phyloP scores from a whole-genome alignment of 2,888 invertebrate species.

The Erynnis tages region DNA sequence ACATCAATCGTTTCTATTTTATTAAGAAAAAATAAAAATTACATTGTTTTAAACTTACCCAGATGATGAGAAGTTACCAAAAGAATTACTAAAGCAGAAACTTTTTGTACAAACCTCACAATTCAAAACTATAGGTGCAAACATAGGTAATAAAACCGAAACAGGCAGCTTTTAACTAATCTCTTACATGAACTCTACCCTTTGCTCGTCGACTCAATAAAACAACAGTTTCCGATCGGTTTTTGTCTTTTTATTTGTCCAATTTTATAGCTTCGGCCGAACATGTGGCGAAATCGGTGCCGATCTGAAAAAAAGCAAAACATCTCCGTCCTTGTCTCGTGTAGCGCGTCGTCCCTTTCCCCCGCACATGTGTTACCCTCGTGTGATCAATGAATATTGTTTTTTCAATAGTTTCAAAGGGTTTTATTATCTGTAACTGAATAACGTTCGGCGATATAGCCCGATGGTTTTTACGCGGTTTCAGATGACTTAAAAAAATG shows the following conservation, averaged over 20 bases:
- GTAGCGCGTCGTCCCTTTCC: slow-evolving; percentile 48
- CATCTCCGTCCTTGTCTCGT: slow-evolving; percentile 39
- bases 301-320: slow-evolving; percentile 48
- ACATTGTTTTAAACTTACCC: no score
- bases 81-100: no score
- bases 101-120: no score
- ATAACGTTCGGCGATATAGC: slow-evolving; percentile 14
- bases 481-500: neutral
- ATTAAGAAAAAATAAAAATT: no score
- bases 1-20: no score
- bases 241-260: slow-evolving; percentile 39
- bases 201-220: slow-evolving; percentile 23
- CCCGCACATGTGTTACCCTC: slow-evolving; percentile 62
- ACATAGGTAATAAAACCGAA: no score
- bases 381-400: slow-evolving; percentile 64
- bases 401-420: slow-evolving; percentile 53
- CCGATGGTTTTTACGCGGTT: neutral
- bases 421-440: slow-evolving; percentile 33
- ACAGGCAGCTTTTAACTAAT: neutral
- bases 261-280: slow-evolving; percentile 48
- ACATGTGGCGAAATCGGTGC: slow-evolving; percentile 71
- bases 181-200: slow-evolving; percentile 18
- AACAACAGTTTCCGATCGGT: slow-evolving; percentile 32
- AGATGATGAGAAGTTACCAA: no score
- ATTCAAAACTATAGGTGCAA: no score